These are phyloP conservation scores for Xenopus laevis DNA, from an alignment of 2,113 vertebrate genomes.

Conservation along the genomic window DNA sequence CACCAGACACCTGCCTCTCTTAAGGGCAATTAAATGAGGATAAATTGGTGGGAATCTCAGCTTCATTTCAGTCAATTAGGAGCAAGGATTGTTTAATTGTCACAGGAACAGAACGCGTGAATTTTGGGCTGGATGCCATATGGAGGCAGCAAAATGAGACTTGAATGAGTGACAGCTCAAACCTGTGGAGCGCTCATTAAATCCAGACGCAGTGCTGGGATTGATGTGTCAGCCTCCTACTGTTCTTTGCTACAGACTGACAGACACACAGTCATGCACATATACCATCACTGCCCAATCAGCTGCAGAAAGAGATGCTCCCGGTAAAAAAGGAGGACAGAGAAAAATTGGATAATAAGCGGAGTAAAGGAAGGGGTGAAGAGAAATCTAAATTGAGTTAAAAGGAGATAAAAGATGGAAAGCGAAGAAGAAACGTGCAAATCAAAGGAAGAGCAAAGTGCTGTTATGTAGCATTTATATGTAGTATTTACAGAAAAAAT, in stretches of 20 bases:
- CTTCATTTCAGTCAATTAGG: slow-evolving; percentile 53
- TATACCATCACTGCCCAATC: slow-evolving; percentile 40
- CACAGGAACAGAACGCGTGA: slow-evolving; percentile 55
- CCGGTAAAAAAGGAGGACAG: not conserved
- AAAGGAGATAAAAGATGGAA: not conserved
- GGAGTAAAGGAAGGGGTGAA: not conserved
- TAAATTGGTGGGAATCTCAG: slow-evolving; percentile 62
- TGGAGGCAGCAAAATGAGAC: slow-evolving; percentile 63
- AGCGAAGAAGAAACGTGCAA: not conserved
- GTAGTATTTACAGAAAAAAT: no score
- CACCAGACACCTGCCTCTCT: not conserved
- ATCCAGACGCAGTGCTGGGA: slow-evolving; percentile 62
- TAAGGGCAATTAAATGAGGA: slow-evolving; percentile 4
- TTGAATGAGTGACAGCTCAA: slow-evolving; percentile 61
- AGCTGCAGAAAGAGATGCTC: slow-evolving; percentile 17
- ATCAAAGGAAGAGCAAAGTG: not conserved
- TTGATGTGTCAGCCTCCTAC: slow-evolving; percentile 65
- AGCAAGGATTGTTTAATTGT: slow-evolving; percentile 59
- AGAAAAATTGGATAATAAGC: not conserved
- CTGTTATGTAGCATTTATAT: no score
- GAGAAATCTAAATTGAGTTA: not conserved
- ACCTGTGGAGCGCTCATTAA: slow-evolving; percentile 64
- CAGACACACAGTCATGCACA: slow-evolving; percentile 43
- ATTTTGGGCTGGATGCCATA: slow-evolving; percentile 58
- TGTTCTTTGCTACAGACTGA: slow-evolving; percentile 52